Conservation (phyloP, 2,888 invertebrate species). For the Mimumesa dahlbomi region DNA sequence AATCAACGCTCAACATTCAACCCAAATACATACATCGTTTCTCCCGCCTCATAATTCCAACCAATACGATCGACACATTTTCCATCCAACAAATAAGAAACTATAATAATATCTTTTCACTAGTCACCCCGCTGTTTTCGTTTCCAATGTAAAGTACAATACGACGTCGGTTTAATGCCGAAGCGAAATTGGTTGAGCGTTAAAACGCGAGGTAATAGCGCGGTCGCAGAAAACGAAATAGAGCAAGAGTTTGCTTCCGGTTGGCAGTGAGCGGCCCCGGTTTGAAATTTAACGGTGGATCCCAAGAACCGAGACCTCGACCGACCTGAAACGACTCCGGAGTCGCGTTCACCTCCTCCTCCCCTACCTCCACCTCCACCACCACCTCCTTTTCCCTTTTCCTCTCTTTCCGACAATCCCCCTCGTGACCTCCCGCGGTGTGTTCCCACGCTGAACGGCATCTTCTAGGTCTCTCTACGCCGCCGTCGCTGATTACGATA, state of each 20-base stretch:
- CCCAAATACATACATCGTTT: too few relatives aligned
- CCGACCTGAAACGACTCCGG: conserved; percentile 51
- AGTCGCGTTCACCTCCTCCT: conserved; percentile 12
- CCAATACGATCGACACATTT: too few relatives aligned
- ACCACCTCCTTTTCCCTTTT: conserved; percentile 33
- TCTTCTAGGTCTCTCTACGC: conserved; percentile 68
- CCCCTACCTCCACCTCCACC: conserved; percentile 15
- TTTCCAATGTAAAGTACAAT: too few relatives aligned
- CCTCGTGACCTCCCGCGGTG: conserved; percentile 71
- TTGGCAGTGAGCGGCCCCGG: conserved; percentile 23
- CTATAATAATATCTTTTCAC: too few relatives aligned
- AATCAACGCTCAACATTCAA: too few relatives aligned
- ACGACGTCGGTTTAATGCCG: too few relatives aligned
- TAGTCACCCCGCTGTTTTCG: too few relatives aligned
- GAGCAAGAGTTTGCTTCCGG: conserved; percentile 53
- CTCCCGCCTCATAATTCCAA: too few relatives aligned
- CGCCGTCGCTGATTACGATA: conserved; percentile 74
- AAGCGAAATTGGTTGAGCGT: neutral
- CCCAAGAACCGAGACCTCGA: conserved; percentile 64
- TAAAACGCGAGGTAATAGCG: conserved; percentile 21
- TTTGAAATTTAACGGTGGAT: conserved; percentile 67
- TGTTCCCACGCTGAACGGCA: conserved; percentile 76
- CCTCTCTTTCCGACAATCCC: conserved; percentile 33
- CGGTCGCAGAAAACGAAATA: conserved; percentile 58
- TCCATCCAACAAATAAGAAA: too few relatives aligned